Conservation (phyloP, 1,140 invertebrate genomes). For the Hesperophylax magnus region DNA sequence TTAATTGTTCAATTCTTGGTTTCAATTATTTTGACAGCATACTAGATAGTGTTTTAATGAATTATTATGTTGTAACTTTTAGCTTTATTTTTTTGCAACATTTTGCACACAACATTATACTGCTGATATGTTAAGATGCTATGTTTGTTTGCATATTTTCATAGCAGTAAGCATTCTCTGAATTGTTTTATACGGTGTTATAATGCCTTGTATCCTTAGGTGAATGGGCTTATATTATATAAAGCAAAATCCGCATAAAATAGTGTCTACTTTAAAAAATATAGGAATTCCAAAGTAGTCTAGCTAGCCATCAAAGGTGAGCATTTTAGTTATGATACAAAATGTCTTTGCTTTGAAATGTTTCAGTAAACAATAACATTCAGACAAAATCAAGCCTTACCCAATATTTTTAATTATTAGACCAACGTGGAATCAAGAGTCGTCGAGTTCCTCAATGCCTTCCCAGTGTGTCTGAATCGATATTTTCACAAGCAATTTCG, state of each 20-base stretch:
- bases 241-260: background rate
- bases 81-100: background rate
- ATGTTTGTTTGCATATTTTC: constrained; percentile 3
- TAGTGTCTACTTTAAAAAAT: background rate
- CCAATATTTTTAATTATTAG: background rate
- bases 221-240: background rate
- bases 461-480: too few relatives aligned
- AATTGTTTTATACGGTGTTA: background rate
- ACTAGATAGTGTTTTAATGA: too few relatives aligned
- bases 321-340: too few relatives aligned
- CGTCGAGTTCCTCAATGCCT: too few relatives aligned
- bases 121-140: background rate
- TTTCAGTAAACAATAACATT: too few relatives aligned
- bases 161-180: constrained; percentile 1
- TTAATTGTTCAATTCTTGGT: too few relatives aligned
- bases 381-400: too few relatives aligned
- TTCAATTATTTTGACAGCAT: too few relatives aligned
- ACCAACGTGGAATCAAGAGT: too few relatives aligned
- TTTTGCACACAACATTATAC: background rate
- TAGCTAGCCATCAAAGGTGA: background rate
- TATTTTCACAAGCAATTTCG: too few relatives aligned
- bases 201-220: constrained; percentile 23
- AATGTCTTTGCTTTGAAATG: too few relatives aligned
- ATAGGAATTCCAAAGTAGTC: background rate
- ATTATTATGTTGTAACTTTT: background rate